Base-by-base conservation (phyloP, 2,888 invertebrate species). In the Cephus spinipes region DNA sequence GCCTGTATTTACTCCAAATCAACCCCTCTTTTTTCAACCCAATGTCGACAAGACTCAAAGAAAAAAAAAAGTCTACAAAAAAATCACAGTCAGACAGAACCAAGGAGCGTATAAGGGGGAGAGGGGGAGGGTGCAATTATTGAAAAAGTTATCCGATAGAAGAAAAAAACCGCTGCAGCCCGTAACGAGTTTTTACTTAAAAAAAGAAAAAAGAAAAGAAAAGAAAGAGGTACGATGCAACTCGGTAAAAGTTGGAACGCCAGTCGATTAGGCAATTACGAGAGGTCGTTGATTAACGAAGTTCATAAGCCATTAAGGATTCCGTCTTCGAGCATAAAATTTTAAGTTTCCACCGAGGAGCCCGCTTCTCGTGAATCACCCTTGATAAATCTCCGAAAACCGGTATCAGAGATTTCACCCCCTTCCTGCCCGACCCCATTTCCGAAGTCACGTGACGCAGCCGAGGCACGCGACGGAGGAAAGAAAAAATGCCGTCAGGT, bases 181-280 rank as follows among this genome's bases (percentile, higher is more conserved):
- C 76, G 73, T 79, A 77, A 75, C 78, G 79, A 74, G 77, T 68
- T 81, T 78, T 82, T 81, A 40, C 74, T 73, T 71, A 31, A 31
- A 32, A 36, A 9, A 11, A 6, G 15, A 12, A 15, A 32, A 32
- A 23, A 9, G 0, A 9, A 32, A 15, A 23, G 6, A 23, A n/a
- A 30, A 32, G 9, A 32, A 35, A 31, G 68, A 73, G 76, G 75
- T 73, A 31, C 68, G 71, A 73, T 55, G 76, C 78, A 73, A 78
- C 75, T 78, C 74, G 55, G 30, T n/a, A 33, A n/a, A 31, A 77
- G 33, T 77, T 77, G 34, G n/a, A n/a, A 31, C 73, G 76, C 75
- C 75, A 77, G 78, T 80, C 80, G 81, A 83, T 81, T 81, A 82
- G 79, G 82, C 79, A 80, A 82, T 81, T 79, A 76, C 79, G 75